Conservation (phyloP, 1,140 invertebrate species). For the Berghia stephanieae region DNA sequence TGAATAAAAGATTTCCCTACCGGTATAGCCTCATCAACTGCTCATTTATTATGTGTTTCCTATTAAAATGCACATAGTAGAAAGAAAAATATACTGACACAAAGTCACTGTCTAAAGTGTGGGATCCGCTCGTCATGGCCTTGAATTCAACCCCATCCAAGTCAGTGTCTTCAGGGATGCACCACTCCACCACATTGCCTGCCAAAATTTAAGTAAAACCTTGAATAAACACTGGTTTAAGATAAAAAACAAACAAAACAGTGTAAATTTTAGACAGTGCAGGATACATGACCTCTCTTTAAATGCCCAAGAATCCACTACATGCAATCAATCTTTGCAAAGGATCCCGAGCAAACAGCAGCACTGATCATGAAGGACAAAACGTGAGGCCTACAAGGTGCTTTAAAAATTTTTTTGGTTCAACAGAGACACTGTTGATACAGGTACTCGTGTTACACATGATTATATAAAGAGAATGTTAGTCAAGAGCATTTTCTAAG, state of each 20-base stretch:
- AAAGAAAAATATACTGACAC: conserved; percentile 60
- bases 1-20: not conserved
- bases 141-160: conserved; percentile 69
- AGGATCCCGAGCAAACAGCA: no score
- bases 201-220: not conserved
- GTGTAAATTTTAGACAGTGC: not conserved
- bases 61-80: not conserved
- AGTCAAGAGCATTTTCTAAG: no score
- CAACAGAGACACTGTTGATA: no score
- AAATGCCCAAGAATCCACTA: not conserved
- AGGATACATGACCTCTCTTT: not conserved
- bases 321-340: not conserved
- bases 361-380: no score
- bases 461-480: no score
- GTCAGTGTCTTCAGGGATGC: conserved; percentile 66
- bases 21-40: not conserved
- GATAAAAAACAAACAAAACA: not conserved
- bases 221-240: not conserved
- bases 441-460: no score
- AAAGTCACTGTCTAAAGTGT: conserved; percentile 67
- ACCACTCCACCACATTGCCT: conserved; percentile 70
- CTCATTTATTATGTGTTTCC: not conserved
- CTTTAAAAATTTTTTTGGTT: no score
- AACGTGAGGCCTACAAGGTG: no score
- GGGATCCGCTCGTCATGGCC: conserved; percentile 69